These are phyloP conservation scores for Darwinula stevensoni DNA, from an alignment of 2,888 invertebrate species.

Conservation along the genomic window DNA sequence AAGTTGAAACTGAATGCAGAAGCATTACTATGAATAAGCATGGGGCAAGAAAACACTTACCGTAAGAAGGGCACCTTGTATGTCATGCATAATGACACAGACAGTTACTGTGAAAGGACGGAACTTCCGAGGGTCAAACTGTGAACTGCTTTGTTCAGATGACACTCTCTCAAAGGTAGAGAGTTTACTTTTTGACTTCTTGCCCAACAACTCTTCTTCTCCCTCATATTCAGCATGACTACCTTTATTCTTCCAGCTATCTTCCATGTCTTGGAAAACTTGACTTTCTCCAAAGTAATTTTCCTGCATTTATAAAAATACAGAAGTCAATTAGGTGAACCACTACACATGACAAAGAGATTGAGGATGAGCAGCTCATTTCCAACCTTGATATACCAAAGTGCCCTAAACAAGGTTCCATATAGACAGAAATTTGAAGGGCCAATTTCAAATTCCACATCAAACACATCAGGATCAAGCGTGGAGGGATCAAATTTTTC, in stretches of 20 bases:
- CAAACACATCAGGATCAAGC: slow-evolving; percentile 59
- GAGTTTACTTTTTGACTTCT: neutral
- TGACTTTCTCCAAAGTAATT: slow-evolving; percentile 95
- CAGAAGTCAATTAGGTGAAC: no score
- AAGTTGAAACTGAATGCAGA: neutral
- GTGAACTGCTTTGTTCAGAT: slow-evolving; percentile 8
- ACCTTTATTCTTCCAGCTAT: neutral
- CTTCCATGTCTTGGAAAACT: slow-evolving; percentile 57
- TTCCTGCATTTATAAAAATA: slow-evolving; percentile 26
- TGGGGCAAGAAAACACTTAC: no score
- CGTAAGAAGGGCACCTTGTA: slow-evolving; percentile 74
- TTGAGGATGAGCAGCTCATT: no score
- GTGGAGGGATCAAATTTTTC: slow-evolving; percentile 61
- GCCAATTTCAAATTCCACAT: slow-evolving; percentile 73
- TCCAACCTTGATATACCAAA: slow-evolving; percentile 50
- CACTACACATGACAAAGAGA: no score
- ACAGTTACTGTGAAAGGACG: slow-evolving; percentile 71
- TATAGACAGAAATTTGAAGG: slow-evolving; percentile 71
- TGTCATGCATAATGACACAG: slow-evolving; percentile 73
- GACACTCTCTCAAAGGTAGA: neutral
- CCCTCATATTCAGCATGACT: neutral
- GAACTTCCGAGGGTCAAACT: slow-evolving; percentile 57
- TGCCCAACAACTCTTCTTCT: neutral
- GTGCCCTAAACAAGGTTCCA: slow-evolving; percentile 63
- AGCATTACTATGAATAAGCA: neutral